Evolutionary conservation across 1,140 invertebrate genomes (phyloP).

Genomic region (Calycopis cecrops): DNA sequence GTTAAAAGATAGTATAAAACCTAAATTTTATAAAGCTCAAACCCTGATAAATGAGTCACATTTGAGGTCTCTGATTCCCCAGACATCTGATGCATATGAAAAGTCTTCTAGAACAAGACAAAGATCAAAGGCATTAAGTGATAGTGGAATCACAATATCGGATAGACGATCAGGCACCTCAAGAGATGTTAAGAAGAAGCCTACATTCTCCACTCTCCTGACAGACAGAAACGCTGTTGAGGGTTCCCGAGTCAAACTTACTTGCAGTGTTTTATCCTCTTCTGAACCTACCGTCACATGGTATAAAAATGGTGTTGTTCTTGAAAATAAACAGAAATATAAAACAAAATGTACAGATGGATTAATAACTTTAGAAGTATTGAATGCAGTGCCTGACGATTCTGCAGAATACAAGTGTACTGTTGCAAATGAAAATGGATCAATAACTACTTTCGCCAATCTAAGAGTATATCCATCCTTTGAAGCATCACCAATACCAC

Average conservation of each 20-base stretch:
- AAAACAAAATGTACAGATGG: conserved; percentile 79
- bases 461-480: conserved; percentile 83
- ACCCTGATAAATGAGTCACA: conserved; percentile 47
- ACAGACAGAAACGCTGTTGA: conserved; percentile 85
- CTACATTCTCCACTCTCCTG: conserved; percentile 87
- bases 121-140: conserved; percentile 44
- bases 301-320: conserved; percentile 85
- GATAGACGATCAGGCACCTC: conserved; percentile 48
- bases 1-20: conserved; percentile 24
- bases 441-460: conserved; percentile 80
- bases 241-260: conserved; percentile 85
- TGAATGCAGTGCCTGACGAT: conserved; percentile 78
- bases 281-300: conserved; percentile 88
- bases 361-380: conserved; percentile 85
- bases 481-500: conserved; percentile 80
- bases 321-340: conserved; percentile 75
- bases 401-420: conserved; percentile 85
- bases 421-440: conserved; percentile 84
- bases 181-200: conserved; percentile 78
- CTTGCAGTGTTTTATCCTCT: conserved; percentile 88
- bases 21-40: conserved; percentile 49
- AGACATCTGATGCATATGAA: conserved; percentile 28
- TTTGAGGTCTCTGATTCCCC: conserved; percentile 33
- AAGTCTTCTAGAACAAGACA: conserved; percentile 31
- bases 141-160: conserved; percentile 38